These are phyloP conservation scores for Xiphophorus maculatus DNA, from an alignment of 2,113 vertebrate genomes.

Conservation along the genomic window DNA sequence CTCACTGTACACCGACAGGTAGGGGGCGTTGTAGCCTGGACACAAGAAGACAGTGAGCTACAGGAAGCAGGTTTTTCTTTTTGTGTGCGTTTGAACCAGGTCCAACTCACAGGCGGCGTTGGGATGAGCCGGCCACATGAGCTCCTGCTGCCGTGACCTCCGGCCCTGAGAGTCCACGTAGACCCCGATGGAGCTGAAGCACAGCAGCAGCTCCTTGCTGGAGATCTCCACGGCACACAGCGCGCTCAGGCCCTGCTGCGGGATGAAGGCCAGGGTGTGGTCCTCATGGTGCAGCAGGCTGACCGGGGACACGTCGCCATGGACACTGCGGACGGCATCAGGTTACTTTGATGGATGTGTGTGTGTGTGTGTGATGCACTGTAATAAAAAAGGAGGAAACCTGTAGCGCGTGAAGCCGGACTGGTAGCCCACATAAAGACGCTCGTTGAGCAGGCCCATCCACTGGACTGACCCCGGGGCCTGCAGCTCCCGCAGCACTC, in stretches of 20 bases:
- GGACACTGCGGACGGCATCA: conserved; percentile 72
- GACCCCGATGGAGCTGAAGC: conserved; percentile 94
- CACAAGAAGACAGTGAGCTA: neutral
- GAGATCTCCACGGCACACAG: conserved; percentile 97
- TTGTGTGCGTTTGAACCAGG: neutral
- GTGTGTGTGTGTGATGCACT: neutral
- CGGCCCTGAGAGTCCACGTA: conserved; percentile 97
- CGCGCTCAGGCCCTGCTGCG: conserved; percentile 90
- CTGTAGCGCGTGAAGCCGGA: conserved; percentile 91
- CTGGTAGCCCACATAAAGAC: conserved; percentile 93
- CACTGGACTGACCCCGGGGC: conserved; percentile 91
- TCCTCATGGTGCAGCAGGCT: conserved; percentile 93
- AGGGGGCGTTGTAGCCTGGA: conserved; percentile 96
- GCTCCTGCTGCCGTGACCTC: conserved; percentile 93
- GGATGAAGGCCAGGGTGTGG: conserved; percentile 93
- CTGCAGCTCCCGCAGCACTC: conserved; percentile 92
- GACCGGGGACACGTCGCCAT: conserved; percentile 84
- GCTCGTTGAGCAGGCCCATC: conserved; percentile 94
- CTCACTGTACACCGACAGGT: conserved; percentile 98
- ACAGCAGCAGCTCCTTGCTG: conserved; percentile 95
- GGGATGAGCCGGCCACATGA: conserved; percentile 96
- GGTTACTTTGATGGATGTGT: too few species aligned
- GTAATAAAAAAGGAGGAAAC: conserved; percentile 10
- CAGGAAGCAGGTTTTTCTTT: neutral
- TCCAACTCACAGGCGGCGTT: conserved; percentile 88